A percentile compares a stretch with the other conserved stretches of the same genome.
phyloP scores from a whole-genome alignment of 2,113 vertebrate genomes.

The Orientallactaga bullata region DNA sequence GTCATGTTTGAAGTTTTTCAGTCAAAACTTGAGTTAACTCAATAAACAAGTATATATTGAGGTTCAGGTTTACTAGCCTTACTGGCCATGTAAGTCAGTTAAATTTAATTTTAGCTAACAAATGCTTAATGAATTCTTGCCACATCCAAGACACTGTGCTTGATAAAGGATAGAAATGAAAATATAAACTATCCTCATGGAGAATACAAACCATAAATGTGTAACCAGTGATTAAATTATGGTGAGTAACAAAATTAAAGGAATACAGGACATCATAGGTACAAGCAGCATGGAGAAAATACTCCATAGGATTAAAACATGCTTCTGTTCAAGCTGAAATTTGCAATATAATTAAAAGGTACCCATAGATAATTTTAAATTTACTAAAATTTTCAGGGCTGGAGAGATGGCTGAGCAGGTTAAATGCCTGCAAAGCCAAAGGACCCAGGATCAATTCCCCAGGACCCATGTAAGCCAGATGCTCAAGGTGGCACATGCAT shows the following conservation, averaged over 20 bases:
- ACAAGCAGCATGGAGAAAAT: neutral
- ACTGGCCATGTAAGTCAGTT: neutral
- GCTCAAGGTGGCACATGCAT: no score
- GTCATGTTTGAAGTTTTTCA: neutral
- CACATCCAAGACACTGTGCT: neutral
- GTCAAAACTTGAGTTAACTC: slow-evolving; percentile 19
- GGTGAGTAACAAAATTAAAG: neutral
- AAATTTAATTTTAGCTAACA: slow-evolving; percentile 41
- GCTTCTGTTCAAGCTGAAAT: slow-evolving; percentile 19
- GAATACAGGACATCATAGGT: neutral
- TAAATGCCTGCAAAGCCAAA: no score
- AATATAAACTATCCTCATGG: neutral
- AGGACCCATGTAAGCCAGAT: no score
- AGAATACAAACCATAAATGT: slow-evolving; percentile 6
- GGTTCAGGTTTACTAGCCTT: neutral
- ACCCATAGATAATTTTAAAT: neutral
- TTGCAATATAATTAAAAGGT: slow-evolving; percentile 6
- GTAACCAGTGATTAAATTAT: slow-evolving; percentile 3
- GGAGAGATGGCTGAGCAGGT: no score
- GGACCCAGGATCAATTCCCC: no score
- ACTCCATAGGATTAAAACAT: neutral
- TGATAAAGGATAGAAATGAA: slow-evolving; percentile 20
- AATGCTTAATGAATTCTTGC: slow-evolving; percentile 47
- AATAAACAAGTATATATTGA: slow-evolving; percentile 30
- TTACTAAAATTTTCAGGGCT: neutral